phyloP scores from a whole-genome alignment of 2,797 vertebrate species.

The Ficedula albicollis region DNA sequence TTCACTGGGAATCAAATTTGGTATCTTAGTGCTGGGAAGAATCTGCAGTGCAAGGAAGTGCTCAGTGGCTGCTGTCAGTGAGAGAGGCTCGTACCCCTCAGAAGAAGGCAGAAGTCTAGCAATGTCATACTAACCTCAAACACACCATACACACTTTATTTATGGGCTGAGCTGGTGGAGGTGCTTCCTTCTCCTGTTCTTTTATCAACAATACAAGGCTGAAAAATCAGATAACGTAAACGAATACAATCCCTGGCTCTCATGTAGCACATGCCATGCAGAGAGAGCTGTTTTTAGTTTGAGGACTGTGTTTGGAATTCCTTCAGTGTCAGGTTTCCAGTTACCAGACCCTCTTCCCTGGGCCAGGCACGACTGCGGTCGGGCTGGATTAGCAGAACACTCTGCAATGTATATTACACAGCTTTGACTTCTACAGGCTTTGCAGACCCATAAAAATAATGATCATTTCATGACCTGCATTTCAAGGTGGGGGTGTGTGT shows the following conservation, averaged over 20 bases:
- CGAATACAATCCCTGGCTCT: slow-evolving; percentile 40
- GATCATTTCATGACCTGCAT: slow-evolving; percentile 56
- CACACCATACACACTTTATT: slow-evolving; percentile 40
- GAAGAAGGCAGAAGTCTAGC: slow-evolving; percentile 28
- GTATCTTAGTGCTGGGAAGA: background rate
- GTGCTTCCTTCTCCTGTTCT: slow-evolving; percentile 59
- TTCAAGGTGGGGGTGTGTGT: background rate
- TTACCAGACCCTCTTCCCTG: slow-evolving; percentile 62
- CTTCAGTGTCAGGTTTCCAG: slow-evolving; percentile 71
- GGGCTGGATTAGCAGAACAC: slow-evolving; percentile 68
- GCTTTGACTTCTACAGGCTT: slow-evolving; percentile 73
- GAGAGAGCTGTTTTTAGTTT: slow-evolving; percentile 74
- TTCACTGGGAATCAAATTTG: slow-evolving; percentile 19
- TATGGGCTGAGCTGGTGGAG: slow-evolving; percentile 44
- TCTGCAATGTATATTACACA: slow-evolving; percentile 64
- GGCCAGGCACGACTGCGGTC: slow-evolving; percentile 63
- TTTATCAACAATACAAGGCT: slow-evolving; percentile 68
- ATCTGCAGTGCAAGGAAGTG: background rate
- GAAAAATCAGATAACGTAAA: slow-evolving; percentile 70
- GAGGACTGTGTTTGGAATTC: slow-evolving; percentile 77
- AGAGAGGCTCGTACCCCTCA: background rate
- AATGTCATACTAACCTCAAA: slow-evolving; percentile 21
- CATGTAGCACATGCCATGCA: slow-evolving; percentile 30
- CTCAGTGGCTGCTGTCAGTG: background rate
- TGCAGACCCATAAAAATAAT: slow-evolving; percentile 69